Conservation (phyloP, 1,140 invertebrate species). For the Bombus haemorrhoidalis region DNA sequence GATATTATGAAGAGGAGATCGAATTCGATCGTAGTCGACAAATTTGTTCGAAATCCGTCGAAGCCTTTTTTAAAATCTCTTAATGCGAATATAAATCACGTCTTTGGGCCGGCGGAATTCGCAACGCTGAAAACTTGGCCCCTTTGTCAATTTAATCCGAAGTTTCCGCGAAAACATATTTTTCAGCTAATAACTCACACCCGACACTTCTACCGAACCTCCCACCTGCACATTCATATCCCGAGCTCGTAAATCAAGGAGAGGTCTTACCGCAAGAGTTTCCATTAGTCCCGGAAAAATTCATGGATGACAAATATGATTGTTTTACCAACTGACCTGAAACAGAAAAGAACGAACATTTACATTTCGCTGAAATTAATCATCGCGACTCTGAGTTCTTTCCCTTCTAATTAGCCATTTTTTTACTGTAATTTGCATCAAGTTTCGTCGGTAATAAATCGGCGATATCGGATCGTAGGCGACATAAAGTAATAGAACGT, state of each 20-base stretch:
- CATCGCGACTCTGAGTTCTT: not conserved
- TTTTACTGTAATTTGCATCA: not conserved
- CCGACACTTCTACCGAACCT: slow-evolving; percentile 65
- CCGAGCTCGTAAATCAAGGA: slow-evolving; percentile 67
- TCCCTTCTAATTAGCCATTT: not conserved
- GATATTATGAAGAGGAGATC: not conserved
- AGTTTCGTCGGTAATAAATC: not conserved
- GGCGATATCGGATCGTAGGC: not conserved
- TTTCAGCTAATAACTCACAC: slow-evolving; percentile 70
- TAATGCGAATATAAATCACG: slow-evolving; percentile 66
- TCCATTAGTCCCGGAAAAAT: slow-evolving; percentile 69
- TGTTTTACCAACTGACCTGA: slow-evolving; percentile 68
- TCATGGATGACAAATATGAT: slow-evolving; percentile 69
- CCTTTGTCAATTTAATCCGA: slow-evolving; percentile 71
- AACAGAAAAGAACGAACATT: slow-evolving; percentile 51
- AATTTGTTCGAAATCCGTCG: slow-evolving; percentile 41
- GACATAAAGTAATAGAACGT: not conserved
- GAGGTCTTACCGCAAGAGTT: slow-evolving; percentile 68
- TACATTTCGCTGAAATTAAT: slow-evolving; percentile 34
- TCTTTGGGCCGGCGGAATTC: slow-evolving; percentile 52
- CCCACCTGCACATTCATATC: slow-evolving; percentile 65
- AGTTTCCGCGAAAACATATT: slow-evolving; percentile 70
- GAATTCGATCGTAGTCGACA: not conserved
- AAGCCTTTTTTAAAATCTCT: slow-evolving; percentile 53
- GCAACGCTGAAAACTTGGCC: slow-evolving; percentile 67